phyloP scores from a whole-genome alignment of 2,797 vertebrate species.

The Clarias fuscus region DNA sequence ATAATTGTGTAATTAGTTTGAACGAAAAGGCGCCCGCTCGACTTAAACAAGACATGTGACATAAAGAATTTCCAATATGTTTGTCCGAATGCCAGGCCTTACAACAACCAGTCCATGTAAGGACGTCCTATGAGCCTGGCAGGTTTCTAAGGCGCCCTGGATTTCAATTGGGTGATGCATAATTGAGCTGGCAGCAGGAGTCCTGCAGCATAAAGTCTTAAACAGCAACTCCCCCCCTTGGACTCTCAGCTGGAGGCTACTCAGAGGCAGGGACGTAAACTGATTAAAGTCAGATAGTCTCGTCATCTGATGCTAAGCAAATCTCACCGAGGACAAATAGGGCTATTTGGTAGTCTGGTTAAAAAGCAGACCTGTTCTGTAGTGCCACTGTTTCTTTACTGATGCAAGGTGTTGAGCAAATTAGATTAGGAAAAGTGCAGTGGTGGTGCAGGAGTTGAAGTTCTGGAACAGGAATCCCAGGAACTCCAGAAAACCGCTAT shows the following conservation, averaged over 20 bases:
- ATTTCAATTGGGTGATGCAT: constrained; percentile 49
- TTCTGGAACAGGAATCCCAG: neutral
- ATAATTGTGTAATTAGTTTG: constrained; percentile 39
- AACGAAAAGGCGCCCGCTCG: constrained; percentile 13
- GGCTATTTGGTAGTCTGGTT: constrained; percentile 23
- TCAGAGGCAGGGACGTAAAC: constrained; percentile 36
- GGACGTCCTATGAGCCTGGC: neutral
- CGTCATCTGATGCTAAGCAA: constrained; percentile 40
- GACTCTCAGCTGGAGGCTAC: constrained; percentile 49
- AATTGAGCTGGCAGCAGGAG: constrained; percentile 48
- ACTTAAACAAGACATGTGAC: neutral
- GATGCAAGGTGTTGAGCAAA: neutral
- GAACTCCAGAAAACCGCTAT: neutral
- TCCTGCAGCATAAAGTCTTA: constrained; percentile 47
- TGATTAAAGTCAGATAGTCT: constrained; percentile 50
- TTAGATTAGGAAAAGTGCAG: constrained; percentile 1
- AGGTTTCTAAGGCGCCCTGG: constrained; percentile 6
- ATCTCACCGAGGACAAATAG: constrained; percentile 34
- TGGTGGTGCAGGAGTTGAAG: neutral
- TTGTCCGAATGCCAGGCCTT: neutral
- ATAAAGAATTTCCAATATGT: neutral
- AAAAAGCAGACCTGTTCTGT: constrained; percentile 6
- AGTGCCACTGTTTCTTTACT: neutral
- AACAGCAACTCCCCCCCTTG: constrained; percentile 38
- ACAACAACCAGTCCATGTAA: constrained; percentile 14